A percentile compares a stretch with the other conserved stretches of the same genome.
Conservation (phyloP, 1,140 invertebrate genomes). For the Chironomus striatipennis region DNA sequence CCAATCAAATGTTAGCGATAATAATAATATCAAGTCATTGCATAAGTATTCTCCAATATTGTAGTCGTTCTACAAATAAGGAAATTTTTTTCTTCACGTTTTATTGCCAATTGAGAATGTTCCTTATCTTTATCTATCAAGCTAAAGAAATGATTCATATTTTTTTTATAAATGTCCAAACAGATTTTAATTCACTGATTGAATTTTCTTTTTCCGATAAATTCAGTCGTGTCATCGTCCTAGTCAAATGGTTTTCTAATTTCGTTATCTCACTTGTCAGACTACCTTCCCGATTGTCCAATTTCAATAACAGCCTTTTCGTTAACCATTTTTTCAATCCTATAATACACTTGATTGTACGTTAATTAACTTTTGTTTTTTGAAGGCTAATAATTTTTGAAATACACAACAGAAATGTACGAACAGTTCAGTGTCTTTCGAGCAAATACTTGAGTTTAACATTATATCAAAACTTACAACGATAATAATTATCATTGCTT, state of each 20-base stretch:
- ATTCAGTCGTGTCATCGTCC: not conserved
- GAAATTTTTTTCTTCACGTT: too few relatives aligned
- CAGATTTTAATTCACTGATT: not conserved
- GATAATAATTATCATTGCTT: not conserved
- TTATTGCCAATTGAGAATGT: too few relatives aligned
- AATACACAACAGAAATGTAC: not conserved
- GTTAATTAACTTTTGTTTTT: too few relatives aligned
- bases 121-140: too few relatives aligned
- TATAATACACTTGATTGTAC: too few relatives aligned
- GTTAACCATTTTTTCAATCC: not conserved
- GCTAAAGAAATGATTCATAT: too few relatives aligned
- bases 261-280: not conserved
- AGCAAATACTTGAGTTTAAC: slow-evolving; percentile 2
- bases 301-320: not conserved
- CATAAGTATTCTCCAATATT: too few relatives aligned
- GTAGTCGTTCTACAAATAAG: too few relatives aligned
- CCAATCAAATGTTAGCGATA: too few relatives aligned
- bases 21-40: too few relatives aligned
- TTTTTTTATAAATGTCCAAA: too few relatives aligned
- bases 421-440: not conserved
- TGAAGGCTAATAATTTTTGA: too few relatives aligned
- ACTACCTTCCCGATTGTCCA: not conserved
- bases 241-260: not conserved
- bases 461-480: not conserved
- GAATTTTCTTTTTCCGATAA: not conserved